phyloP scores from a whole-genome alignment of 2,113 vertebrate genomes.

The Numenius arquata region DNA sequence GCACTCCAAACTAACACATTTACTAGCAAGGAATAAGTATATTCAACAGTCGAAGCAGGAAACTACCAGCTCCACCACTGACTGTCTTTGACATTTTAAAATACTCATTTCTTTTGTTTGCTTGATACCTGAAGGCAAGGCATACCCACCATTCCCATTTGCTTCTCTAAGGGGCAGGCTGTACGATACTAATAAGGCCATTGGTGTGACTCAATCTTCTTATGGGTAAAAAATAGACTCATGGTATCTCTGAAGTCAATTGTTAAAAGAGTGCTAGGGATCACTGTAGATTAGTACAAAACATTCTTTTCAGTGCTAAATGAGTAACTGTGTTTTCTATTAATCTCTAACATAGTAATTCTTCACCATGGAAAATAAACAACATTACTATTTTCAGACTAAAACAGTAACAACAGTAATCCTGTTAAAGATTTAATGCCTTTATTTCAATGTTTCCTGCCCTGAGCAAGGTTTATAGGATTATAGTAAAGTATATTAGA shows the following conservation, averaged over 20 bases:
- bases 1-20: background rate
- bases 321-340: background rate
- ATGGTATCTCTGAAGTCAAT: background rate
- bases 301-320: background rate
- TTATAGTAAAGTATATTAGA: background rate
- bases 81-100: background rate
- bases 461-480: background rate
- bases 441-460: background rate
- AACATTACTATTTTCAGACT: background rate
- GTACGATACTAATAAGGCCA: background rate
- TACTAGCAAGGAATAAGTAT: background rate
- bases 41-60: background rate
- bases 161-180: background rate
- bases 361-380: background rate
- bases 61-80: background rate
- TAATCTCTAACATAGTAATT: background rate
- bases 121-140: background rate
- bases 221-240: background rate
- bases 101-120: background rate
- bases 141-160: background rate
- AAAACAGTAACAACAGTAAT: constrained; percentile 5
- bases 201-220: background rate
- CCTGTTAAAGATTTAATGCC: background rate
- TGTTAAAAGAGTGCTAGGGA: background rate
- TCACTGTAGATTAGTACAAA: background rate